A percentile compares a stretch with the other conserved stretches of the same genome.
Evolutionary conservation across 2,797 vertebrate species (phyloP).

Genomic region (Spinus pinus): DNA sequence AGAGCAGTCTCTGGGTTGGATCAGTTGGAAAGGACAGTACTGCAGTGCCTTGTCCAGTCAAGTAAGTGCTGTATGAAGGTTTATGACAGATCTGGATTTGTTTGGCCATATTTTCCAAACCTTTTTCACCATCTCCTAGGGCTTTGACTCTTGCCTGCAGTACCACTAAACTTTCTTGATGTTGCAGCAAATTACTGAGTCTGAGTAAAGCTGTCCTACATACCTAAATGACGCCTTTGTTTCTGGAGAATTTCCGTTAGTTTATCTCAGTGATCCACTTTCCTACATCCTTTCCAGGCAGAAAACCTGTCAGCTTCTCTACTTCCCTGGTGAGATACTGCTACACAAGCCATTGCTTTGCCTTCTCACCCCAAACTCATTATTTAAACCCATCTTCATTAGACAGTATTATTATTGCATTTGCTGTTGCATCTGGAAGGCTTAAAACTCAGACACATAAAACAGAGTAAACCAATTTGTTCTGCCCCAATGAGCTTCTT

Average conservation of each 20-base stretch:
- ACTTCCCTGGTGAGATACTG: neutral
- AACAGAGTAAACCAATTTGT: constrained; percentile 26
- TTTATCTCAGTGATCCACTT: neutral
- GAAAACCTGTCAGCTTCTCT: neutral
- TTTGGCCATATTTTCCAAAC: neutral
- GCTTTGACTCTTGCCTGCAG: neutral
- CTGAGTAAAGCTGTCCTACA: neutral
- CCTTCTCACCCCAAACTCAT: neutral
- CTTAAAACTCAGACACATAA: constrained; percentile 9
- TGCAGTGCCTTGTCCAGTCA: neutral
- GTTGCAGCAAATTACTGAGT: neutral
- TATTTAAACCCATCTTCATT: constrained; percentile 33
- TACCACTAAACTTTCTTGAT: neutral
- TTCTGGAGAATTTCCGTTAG: neutral
- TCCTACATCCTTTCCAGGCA: neutral
- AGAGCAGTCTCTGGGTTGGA: neutral
- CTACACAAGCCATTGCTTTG: neutral
- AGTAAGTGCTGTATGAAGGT: neutral
- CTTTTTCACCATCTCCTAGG: neutral
- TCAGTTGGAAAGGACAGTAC: neutral
- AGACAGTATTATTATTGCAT: neutral
- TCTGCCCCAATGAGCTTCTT: neutral
- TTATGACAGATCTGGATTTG: neutral
- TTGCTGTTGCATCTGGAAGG: constrained; percentile 5
- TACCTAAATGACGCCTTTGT: neutral